Base-by-base conservation (phyloP, 2,797 vertebrate genomes). In the Typhlichthys eigenmanni region DNA sequence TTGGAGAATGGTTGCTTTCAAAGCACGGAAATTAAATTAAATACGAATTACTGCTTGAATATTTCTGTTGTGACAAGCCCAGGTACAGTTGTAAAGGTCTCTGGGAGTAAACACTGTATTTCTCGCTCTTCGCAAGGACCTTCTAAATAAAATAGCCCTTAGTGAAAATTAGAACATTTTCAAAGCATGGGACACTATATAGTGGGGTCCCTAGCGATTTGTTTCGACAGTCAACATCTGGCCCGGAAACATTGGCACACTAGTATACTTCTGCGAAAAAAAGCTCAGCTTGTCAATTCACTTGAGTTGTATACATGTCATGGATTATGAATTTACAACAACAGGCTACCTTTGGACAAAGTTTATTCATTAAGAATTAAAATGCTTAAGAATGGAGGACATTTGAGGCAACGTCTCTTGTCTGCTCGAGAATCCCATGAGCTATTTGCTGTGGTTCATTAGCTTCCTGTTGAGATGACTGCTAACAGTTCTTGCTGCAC, bases 371-470 rank as follows among this genome's bases (percentile, higher is more conserved):
- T 43, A 43, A 9, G 38, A 43, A 43, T 87, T 84, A 82, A 83
- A 67, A 17, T 77, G 78, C 66, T 72, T 76, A 68, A 84, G 62
- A 84, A 8, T 85, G 77, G 77, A 68, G 75, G 73, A 65, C 65
- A 88, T 90, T 90, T 87, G 87, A 89, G 84, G 86, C 85, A 78
- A 80, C 76, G 53, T 71, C 74, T 74, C 77, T 74, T 53, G 80
- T 76, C 76, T 83, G 83, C 79, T 85, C 38, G 9, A 43, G 82
- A 78, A 78, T 86, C 88, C 90, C 79, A 84, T 88, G 88, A 91
- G 90, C 90, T 90, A 85, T 87, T 91, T 81, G 77, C 80, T 71
- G 79, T 69, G 85, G 72, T 91, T 90, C 87, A 91, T 93, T 90
- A 89, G 86, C 78, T 85, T 84, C 81, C 76, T 87, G 85, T 88